These are phyloP conservation scores for Polypedilum vanderplanki DNA, from an alignment of 1,140 invertebrate species.

Conservation along the genomic window DNA sequence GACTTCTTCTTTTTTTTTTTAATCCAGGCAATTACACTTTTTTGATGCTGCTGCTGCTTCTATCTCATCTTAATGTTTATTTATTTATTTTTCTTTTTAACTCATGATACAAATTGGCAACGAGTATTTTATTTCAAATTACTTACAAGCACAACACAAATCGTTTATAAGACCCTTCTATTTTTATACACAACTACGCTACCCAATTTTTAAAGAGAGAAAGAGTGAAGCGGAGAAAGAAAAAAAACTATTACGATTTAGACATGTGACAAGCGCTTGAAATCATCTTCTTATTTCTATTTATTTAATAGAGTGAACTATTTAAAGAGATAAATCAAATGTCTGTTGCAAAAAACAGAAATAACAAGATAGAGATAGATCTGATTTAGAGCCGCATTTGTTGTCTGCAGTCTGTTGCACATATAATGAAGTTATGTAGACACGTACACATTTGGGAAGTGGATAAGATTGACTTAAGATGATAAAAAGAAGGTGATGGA, in stretches of 20 bases:
- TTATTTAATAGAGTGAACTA: conserved; percentile 14
- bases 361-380: neutral
- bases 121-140: conserved; percentile 19
- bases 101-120: conserved; percentile 12
- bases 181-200: conserved; percentile 13
- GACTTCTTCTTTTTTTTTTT: neutral
- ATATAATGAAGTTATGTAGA: neutral
- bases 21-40: neutral
- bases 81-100: neutral
- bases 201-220: neutral
- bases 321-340: conserved; percentile 20
- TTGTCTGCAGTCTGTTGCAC: conserved; percentile 15
- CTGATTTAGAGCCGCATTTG: neutral
- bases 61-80: neutral
- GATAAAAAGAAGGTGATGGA: too few species aligned
- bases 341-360: neutral
- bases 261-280: conserved; percentile 16
- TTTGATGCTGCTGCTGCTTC: neutral
- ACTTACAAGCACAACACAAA: conserved; percentile 1
- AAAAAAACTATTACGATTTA: conserved; percentile 14
- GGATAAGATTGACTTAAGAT: too few species aligned
- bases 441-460: neutral
- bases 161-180: conserved; percentile 11
- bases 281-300: neutral
- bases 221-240: neutral